Conservation (phyloP, 2,888 invertebrate species). For the Hedychridium roseum region DNA sequence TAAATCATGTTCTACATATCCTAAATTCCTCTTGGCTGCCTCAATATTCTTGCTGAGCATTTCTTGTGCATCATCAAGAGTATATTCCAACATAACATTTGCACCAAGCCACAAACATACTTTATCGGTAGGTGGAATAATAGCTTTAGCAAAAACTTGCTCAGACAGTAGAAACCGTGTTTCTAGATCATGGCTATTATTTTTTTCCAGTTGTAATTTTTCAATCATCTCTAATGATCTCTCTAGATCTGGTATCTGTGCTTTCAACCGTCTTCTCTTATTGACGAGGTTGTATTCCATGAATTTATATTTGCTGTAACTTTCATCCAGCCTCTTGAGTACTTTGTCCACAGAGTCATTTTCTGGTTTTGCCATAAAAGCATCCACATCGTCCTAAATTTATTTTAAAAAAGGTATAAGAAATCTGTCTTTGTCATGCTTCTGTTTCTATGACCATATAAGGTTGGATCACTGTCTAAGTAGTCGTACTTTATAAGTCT, state of each 20-base stretch:
- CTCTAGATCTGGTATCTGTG: slow-evolving; percentile 94
- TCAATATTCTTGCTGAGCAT: slow-evolving; percentile 84
- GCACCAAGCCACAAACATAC: slow-evolving; percentile 88
- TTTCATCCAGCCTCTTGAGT: slow-evolving; percentile 86
- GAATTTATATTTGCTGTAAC: slow-evolving; percentile 95
- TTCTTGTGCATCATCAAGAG: slow-evolving; percentile 87
- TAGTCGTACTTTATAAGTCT: neutral
- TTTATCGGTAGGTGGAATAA: slow-evolving; percentile 87
- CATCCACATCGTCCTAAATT: slow-evolving; percentile 90
- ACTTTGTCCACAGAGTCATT: slow-evolving; percentile 88
- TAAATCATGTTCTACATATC: slow-evolving; percentile 89
- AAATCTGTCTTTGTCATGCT: neutral
- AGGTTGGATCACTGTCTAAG: slow-evolving; percentile 18
- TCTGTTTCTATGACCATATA: slow-evolving; percentile 45
- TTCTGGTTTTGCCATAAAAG: slow-evolving; percentile 85
- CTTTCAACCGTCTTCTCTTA: slow-evolving; percentile 84
- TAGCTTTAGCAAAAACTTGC: slow-evolving; percentile 84
- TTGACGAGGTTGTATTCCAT: slow-evolving; percentile 93
- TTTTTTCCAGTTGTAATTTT: slow-evolving; percentile 82
- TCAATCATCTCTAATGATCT: slow-evolving; percentile 91
- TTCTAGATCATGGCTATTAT: slow-evolving; percentile 73
- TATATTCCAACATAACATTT: slow-evolving; percentile 97
- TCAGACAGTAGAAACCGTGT: slow-evolving; percentile 93
- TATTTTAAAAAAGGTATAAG: neutral
- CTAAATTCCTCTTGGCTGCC: slow-evolving; percentile 83